Base-by-base conservation (phyloP, 2,113 vertebrate species). In the Gorsachius goisagi region DNA sequence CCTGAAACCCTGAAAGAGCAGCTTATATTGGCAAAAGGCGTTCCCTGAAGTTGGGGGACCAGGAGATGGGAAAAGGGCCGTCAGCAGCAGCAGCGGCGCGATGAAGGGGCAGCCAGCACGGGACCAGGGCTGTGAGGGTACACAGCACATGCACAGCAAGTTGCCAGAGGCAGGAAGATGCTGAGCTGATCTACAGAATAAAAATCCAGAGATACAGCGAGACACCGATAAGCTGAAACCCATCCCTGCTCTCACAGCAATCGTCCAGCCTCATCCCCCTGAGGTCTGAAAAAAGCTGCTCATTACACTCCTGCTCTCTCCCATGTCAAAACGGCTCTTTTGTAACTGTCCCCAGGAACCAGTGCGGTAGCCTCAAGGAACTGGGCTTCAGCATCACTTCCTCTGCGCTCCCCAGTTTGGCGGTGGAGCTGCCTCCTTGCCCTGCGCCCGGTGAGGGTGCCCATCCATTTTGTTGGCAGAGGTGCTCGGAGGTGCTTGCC, bases 61-160 rank as follows among this genome's bases (percentile, higher is more conserved):
- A 24, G 47, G 47, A 63, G 72, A n/a, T 37, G 44, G 60, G 18
- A 16, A 85, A 59, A 41, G 12, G 22, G 21, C n/a, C 53, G 35
- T 5, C 0, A 21, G n/a, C 2, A 4, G 18, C 5, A 9, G 30
- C 55, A 49, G 33, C 1, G 2, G 11, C 9, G 44, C 2, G 2
- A 22, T 21, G 39, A 4, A 8, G 5, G 5, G 63, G 37, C 60
- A 78, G 45, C 23, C 59, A 78, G 74, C 30, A 19, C 1, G 3
- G 66, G 41, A 30, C 22, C 16, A 3, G 62, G 49, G 19, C 85
- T 6, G 6, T 8, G 47, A 67, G n/a, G 33, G 33, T 50, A 55
- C 33, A 33, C 23, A 64, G 35, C 69, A 49, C 28, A 19, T 3
- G 10, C 10, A 23, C 19, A 64, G 6, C 1, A 6, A 33, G 33